Evolutionary conservation across 2,797 vertebrate species (phyloP).

Genomic region (Hypotaenidia okinawae): DNA sequence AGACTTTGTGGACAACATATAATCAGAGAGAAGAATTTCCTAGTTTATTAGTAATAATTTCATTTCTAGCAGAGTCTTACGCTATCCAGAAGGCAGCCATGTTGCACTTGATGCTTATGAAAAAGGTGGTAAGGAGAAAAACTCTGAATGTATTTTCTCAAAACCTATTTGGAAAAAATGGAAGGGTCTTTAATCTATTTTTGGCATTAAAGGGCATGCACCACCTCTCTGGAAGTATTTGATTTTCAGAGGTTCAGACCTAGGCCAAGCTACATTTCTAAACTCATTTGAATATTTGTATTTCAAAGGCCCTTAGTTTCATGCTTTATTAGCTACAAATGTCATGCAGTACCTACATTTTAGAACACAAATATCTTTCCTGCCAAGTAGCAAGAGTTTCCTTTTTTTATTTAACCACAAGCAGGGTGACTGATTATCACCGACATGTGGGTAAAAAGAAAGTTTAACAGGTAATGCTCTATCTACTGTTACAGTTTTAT

Average conservation of each 20-base stretch:
- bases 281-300: constrained; percentile 2
- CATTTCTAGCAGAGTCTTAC: constrained; percentile 34
- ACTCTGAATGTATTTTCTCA: not conserved
- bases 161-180: constrained; percentile 24
- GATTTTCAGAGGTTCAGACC: constrained; percentile 4
- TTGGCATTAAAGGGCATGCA: constrained; percentile 10
- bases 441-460: not conserved
- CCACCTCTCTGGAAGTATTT: not conserved
- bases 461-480: not conserved
- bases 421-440: not conserved
- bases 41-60: constrained; percentile 31
- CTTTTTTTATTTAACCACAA: not conserved
- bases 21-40: constrained; percentile 28
- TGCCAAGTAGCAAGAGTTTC: not conserved
- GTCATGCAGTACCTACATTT: not conserved
- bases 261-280: not conserved
- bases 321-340: not conserved
- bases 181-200: constrained; percentile 39
- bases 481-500: not conserved
- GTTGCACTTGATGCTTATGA: not conserved
- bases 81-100: not conserved
- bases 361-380: not conserved
- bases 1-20: not conserved
- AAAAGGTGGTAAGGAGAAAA: constrained; percentile 8
- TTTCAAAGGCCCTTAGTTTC: constrained; percentile 10